These are phyloP conservation scores for Scolopax bukidnonensis DNA, from an alignment of 2,797 vertebrate species.

Conservation along the genomic window DNA sequence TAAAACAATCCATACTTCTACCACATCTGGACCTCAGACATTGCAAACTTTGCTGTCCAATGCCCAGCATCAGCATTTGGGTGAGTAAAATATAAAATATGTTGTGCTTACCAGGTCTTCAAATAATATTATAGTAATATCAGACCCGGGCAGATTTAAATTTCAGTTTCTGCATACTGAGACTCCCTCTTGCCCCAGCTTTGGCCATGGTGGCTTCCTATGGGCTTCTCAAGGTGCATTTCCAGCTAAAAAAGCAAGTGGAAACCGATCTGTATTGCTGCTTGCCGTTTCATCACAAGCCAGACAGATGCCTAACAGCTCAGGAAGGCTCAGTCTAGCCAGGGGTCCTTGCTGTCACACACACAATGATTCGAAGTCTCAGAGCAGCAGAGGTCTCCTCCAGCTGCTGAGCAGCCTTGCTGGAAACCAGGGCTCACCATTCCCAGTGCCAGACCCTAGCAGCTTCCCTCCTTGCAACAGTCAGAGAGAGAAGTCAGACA, in stretches of 20 bases:
- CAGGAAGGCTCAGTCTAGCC: background rate
- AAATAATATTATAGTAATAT: fast-evolving
- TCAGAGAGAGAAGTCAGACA: background rate
- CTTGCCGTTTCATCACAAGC: fast-evolving
- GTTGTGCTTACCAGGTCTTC: fast-evolving
- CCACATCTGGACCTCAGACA: background rate
- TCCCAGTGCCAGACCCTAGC: background rate
- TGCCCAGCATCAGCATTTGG: background rate
- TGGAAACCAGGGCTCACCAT: background rate
- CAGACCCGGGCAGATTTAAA: background rate
- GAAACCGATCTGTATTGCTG: background rate
- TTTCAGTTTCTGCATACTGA: background rate
- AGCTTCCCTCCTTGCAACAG: background rate
- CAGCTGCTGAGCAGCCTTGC: background rate
- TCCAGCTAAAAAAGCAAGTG: background rate
- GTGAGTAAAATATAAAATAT: background rate
- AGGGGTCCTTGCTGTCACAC: background rate
- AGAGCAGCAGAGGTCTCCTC: background rate
- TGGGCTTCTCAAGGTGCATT: background rate
- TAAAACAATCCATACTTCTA: background rate
- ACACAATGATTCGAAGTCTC: fast-evolving
- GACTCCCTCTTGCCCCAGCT: background rate
- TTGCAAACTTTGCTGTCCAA: background rate
- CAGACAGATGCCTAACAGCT: background rate
- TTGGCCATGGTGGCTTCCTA: background rate